phyloP scores from a whole-genome alignment of 2,797 vertebrate genomes.

The Saxicola maurus region DNA sequence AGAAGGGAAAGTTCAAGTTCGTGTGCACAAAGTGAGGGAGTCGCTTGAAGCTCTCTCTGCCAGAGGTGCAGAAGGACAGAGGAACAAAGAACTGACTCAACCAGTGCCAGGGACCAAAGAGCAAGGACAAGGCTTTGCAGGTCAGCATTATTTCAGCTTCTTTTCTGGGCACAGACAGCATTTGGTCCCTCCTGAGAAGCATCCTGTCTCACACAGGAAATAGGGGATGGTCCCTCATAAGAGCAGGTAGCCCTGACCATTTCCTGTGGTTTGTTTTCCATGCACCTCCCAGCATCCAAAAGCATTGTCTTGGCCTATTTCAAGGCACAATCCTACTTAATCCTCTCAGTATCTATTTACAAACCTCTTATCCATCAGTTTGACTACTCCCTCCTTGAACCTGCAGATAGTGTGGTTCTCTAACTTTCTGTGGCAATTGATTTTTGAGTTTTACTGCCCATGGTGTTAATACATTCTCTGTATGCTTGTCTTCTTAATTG shows the following conservation, averaged over 20 bases:
- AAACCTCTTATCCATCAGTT: neutral
- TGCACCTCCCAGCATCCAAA: neutral
- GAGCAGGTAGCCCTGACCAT: neutral
- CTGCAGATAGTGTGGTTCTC: neutral
- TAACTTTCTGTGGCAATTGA: neutral
- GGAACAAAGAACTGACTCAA: accelerated
- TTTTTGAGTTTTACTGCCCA: neutral
- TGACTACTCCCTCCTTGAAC: neutral
- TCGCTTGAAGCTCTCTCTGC: neutral
- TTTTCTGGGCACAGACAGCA: neutral
- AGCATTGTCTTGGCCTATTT: neutral
- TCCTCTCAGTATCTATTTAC: neutral
- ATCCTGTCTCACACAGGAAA: neutral
- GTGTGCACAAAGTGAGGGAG: neutral
- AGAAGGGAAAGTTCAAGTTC: neutral
- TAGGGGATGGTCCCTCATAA: neutral
- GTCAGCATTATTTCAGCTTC: neutral
- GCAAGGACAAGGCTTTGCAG: neutral
- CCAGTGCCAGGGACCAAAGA: neutral
- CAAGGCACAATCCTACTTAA: neutral
- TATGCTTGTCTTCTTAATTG: neutral
- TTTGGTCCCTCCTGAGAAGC: neutral
- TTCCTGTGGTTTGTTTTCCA: neutral
- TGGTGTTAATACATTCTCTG: neutral
- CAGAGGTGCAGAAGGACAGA: neutral